Conservation (phyloP, 1,140 invertebrate genomes). For the Bombus cullumanus region DNA sequence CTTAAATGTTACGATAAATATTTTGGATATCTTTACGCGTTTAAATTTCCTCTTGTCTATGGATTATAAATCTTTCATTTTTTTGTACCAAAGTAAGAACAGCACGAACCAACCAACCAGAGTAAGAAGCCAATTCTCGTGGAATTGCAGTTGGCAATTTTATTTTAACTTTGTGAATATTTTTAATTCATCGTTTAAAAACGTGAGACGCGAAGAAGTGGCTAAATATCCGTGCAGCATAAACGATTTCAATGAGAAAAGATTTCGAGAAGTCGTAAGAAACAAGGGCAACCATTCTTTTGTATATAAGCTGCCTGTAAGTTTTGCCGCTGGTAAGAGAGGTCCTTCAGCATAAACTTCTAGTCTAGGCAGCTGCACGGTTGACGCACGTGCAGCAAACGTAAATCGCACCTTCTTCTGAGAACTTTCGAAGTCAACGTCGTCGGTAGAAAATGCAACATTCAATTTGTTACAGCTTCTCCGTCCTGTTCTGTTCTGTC, state of each 20-base stretch:
- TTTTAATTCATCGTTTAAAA: not conserved
- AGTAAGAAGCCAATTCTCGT: not conserved
- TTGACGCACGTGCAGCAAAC: slow-evolving; percentile 67
- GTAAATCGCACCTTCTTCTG: slow-evolving; percentile 60
- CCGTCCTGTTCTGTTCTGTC: not conserved
- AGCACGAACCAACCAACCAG: too few species aligned
- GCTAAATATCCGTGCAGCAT: not conserved
- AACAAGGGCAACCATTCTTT: slow-evolving; percentile 40
- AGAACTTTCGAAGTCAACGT: slow-evolving; percentile 51
- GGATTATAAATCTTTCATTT: too few species aligned
- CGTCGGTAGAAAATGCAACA: slow-evolving; percentile 57
- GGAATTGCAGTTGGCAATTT: not conserved
- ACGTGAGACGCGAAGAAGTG: not conserved
- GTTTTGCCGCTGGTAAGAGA: slow-evolving; percentile 44
- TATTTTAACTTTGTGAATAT: too few species aligned
- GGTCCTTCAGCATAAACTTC: slow-evolving; percentile 51
- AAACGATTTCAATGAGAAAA: slow-evolving; percentile 2
- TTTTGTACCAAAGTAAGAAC: too few species aligned
- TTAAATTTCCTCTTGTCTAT: too few species aligned
- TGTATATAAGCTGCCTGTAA: slow-evolving; percentile 27
- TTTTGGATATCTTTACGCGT: too few species aligned
- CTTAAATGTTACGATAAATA: too few species aligned
- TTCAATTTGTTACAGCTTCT: slow-evolving; percentile 64
- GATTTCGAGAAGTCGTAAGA: slow-evolving; percentile 19
- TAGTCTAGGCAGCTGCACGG: slow-evolving; percentile 40